A percentile compares a stretch with the other conserved stretches of the same genome.
Evolutionary conservation across 2,797 vertebrate genomes (phyloP).

Genomic region (Danio kyathit): DNA sequence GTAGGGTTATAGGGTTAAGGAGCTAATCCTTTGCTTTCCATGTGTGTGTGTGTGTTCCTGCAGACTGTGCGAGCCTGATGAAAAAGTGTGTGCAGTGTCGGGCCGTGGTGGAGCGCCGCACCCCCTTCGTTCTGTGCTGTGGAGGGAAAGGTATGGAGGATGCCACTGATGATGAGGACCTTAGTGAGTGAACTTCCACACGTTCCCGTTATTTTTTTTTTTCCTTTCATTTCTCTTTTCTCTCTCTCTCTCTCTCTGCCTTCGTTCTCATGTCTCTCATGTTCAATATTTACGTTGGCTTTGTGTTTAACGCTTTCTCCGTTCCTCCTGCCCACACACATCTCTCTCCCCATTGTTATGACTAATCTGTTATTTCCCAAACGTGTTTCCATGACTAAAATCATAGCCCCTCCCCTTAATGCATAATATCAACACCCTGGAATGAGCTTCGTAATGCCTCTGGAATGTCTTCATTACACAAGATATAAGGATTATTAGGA

Average conservation of each 20-base stretch:
- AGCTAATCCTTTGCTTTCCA: not conserved
- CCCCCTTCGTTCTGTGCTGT: slow-evolving; percentile 95
- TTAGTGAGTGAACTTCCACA: slow-evolving; percentile 90
- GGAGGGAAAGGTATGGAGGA: slow-evolving; percentile 98
- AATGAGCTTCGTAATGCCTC: slow-evolving; percentile 30
- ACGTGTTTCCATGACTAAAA: slow-evolving; percentile 34
- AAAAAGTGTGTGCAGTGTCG: slow-evolving; percentile 99
- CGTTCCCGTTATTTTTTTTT: slow-evolving; percentile 69
- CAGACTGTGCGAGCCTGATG: slow-evolving; percentile 98
- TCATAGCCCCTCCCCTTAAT: slow-evolving; percentile 33
- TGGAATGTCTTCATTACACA: slow-evolving; percentile 34
- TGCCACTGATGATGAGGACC: slow-evolving; percentile 89
- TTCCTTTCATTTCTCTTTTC: slow-evolving; percentile 66
- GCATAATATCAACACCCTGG: slow-evolving; percentile 33
- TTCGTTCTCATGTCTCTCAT: slow-evolving; percentile 49
- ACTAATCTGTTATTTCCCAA: slow-evolving; percentile 49
- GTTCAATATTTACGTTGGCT: slow-evolving; percentile 53
- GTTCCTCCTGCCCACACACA: slow-evolving; percentile 31
- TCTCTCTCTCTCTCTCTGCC: slow-evolving; percentile 45
- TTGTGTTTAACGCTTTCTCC: slow-evolving; percentile 49
- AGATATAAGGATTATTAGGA: slow-evolving; percentile 10
- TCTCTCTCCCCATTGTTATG: slow-evolving; percentile 35
- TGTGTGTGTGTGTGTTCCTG: slow-evolving; percentile 35
- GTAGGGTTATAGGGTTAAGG: no score
- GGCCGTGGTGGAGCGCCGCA: slow-evolving; percentile 94